Evolutionary conservation across 2,888 invertebrate species (phyloP).

Genomic region (Conus canariensis): DNA sequence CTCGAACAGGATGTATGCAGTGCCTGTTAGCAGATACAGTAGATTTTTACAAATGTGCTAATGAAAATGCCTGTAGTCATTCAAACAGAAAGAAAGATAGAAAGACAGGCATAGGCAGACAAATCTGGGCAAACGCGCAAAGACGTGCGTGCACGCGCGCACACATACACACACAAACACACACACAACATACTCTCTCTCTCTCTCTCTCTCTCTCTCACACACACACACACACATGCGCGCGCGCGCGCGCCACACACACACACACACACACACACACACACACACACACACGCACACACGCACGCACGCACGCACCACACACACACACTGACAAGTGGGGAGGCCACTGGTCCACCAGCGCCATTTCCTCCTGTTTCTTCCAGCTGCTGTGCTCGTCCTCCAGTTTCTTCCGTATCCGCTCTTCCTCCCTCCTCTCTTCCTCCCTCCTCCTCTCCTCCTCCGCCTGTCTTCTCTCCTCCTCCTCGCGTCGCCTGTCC

Average conservation of each 20-base stretch:
- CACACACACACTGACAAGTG: background rate
- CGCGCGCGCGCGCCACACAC: background rate
- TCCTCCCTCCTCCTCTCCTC: conserved; percentile 62
- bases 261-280: background rate
- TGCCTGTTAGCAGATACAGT: no score
- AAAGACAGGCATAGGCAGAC: background rate
- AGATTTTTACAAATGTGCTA: no score
- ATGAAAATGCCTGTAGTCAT: no score
- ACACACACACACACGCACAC: background rate
- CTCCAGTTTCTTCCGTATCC: conserved; percentile 56
- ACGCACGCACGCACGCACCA: background rate
- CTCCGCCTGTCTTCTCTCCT: conserved; percentile 54
- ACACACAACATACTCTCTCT: background rate
- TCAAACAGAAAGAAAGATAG: no score
- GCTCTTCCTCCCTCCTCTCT: conserved; percentile 42
- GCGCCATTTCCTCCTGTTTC: background rate
- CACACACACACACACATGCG: background rate
- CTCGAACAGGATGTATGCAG: no score
- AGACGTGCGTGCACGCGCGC: background rate
- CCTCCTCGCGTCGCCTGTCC: conserved; percentile 31
- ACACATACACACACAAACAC: background rate
- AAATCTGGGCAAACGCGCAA: background rate
- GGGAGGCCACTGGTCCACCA: background rate
- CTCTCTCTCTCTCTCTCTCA: no score
- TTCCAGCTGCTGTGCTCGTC: conserved; percentile 50